Evolutionary conservation across 2,888 invertebrate genomes (phyloP), one percentile per base, ranked within the genome.

Genomic region (Dryobotodes eremita): DNA sequence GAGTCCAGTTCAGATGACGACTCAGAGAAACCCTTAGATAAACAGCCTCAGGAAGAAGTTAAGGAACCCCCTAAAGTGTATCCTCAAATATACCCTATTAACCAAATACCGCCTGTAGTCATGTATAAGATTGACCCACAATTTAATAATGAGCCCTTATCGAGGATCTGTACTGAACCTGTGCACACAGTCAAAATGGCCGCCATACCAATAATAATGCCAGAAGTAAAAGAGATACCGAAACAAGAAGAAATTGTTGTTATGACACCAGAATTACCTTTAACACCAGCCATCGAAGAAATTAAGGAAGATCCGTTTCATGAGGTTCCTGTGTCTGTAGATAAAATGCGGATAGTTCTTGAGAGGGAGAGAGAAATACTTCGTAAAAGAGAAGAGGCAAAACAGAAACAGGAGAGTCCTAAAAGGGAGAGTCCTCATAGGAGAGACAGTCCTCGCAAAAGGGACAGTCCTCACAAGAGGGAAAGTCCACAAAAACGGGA

Each of bases 1-100:
- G 98, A 98, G 90, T 98, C 98, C 36, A 98, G 98, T 84, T 97
- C 97, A n/a, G 98, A 98, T 17, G 98, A 98, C 26, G 97, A 97
- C 82, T 86, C 94, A n/a, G 94, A 94, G 4, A 90, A 92, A 74
- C 86, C 88, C 5, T 72, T 88, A 78, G 89, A 92, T 31, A 88
- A 92, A 89, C 77, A 89, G 83, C 65, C 82, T 46, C 81, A 88
- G n/a, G 88, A 89, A 11, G 89, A 87, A 69, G 31, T 77, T 2
- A 78, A 76, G 10, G 92, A 92, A 31, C 87, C 83, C 15, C 83
- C 89, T 13, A 91, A 88, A 86, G 88, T 81, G 0, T 79, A 75
- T 55, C 91, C 91, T 5, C 92, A 87, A 68, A 68, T 88, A 20
- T 82, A 86, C 10, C 75, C 90, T 5, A 48, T 88, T 1, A 91